Base-by-base conservation (phyloP, 2,113 vertebrate genomes). In the Garra rufa region DNA sequence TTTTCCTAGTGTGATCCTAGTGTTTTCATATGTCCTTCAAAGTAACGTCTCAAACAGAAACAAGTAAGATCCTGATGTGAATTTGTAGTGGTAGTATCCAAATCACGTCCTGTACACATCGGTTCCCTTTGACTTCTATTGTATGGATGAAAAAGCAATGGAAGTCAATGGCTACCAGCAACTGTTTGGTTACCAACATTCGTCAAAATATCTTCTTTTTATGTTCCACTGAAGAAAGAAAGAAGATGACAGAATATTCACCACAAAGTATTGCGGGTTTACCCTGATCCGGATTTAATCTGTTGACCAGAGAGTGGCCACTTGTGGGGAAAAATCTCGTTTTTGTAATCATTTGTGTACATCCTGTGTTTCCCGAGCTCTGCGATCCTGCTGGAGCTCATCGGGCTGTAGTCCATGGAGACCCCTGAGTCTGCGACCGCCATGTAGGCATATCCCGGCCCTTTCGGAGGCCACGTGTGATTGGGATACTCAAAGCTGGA, bases 361-460 rank as follows among this genome's bases (percentile, higher is more conserved):
- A 93, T 70, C 17, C 63, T 70, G 57, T 73, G 79, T 83, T 67
- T 88, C 63, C 86, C 89, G 8, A 85, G 67, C 83, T 89, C 91
- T 13, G 86, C 86, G 1, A 30, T 83, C 83, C 89, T 89, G 86
- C 85, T 85, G 21, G 91, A 93, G 52, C 84, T 93, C 89, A 93
- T 94, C 0, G 93, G 92, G 84, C 95, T 96, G 82, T 95, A 96
- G 86, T 96, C 95, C 81, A 95, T 94, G 1, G 95, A 97, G 44
- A 96, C 95, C 0, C 96, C 95, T 0, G 96, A 96, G 84, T 97
- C 95, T 0, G 96, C 95, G 24, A 95, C 94, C 38, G 95, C 88
- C 87, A 95, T 94, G 88, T 96, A 96, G 28, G 93, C 88, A 87
- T 95, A 95, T 79, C 92, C 92, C 0, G 89, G 89, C 44, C 85